These are phyloP conservation scores for Aphaenogaster floridana DNA, from an alignment of 1,140 invertebrate species.

Conservation along the genomic window DNA sequence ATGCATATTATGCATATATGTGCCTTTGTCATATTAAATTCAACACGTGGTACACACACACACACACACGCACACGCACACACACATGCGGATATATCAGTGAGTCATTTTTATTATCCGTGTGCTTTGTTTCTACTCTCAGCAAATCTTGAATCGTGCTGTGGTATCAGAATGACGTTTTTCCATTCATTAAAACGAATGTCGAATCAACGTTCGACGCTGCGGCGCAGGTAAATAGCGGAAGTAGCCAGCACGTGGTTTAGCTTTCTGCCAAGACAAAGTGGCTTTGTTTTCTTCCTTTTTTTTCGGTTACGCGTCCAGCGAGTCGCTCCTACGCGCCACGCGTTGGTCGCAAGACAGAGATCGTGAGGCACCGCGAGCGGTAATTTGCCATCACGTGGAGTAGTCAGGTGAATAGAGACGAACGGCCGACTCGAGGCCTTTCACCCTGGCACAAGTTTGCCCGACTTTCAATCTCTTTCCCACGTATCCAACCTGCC, in stretches of 20 bases:
- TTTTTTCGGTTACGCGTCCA: neutral
- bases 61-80: neutral
- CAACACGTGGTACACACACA: neutral
- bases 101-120: constrained; percentile 18
- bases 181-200: constrained; percentile 30
- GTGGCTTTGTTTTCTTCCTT: neutral
- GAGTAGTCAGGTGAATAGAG: constrained; percentile 72
- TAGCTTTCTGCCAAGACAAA: constrained; percentile 16
- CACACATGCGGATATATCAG: neutral
- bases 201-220: neutral
- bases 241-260: neutral
- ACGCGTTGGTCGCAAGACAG: constrained; percentile 37
- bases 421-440: constrained; percentile 75
- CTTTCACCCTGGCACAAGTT: constrained; percentile 78
- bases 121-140: neutral
- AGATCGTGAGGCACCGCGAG: constrained; percentile 13
- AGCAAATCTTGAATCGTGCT: neutral
- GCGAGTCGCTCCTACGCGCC: neutral
- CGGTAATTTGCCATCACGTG: constrained; percentile 69
- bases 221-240: neutral
- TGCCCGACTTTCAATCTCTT: constrained; percentile 79
- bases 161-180: neutral
- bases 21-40: neutral
- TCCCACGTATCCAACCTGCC: constrained; percentile 73
- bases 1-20: neutral